These are phyloP conservation scores for Blastomussa wellsi DNA, from an alignment of 92 coral and sea anemone species.

Conservation along the genomic window DNA sequence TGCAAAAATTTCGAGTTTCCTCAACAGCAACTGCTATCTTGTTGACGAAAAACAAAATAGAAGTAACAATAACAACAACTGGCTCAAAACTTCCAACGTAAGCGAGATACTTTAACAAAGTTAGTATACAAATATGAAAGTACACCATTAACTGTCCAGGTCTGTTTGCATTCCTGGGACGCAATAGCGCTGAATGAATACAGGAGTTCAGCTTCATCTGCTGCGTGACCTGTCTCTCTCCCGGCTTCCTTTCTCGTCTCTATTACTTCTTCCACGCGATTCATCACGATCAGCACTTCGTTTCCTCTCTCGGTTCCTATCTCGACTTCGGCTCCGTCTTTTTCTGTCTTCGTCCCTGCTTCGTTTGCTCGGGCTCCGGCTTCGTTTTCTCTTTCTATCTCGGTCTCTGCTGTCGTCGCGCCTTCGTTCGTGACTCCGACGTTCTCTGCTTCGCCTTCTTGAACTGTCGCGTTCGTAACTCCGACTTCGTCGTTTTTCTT, in stretches of 20 bases:
- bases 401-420: conserved; percentile 73
- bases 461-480: conserved; percentile 69
- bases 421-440: conserved; percentile 61
- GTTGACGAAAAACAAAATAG: background rate
- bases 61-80: background rate
- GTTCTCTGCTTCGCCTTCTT: conserved; percentile 59
- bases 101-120: background rate
- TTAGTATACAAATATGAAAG: background rate
- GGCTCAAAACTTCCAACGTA: background rate
- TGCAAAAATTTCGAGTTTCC: background rate
- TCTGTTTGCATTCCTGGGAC: background rate
- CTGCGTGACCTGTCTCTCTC: conserved; percentile 38
- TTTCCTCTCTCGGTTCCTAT: conserved; percentile 56
- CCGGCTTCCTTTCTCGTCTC: conserved; percentile 24
- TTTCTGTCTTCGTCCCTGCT: conserved; percentile 50
- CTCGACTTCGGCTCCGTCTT: conserved; percentile 53
- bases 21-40: background rate
- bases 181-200: background rate
- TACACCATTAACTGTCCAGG: background rate
- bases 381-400: conserved; percentile 51
- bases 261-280: conserved; percentile 31
- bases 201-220: conserved; percentile 7
- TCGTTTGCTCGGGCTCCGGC: conserved; percentile 46
- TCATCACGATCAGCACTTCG: conserved; percentile 65
- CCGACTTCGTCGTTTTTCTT: conserved; percentile 68